Evolutionary conservation across 2,113 vertebrate species (phyloP).

Genomic region (Phalacrocorax carbo): DNA sequence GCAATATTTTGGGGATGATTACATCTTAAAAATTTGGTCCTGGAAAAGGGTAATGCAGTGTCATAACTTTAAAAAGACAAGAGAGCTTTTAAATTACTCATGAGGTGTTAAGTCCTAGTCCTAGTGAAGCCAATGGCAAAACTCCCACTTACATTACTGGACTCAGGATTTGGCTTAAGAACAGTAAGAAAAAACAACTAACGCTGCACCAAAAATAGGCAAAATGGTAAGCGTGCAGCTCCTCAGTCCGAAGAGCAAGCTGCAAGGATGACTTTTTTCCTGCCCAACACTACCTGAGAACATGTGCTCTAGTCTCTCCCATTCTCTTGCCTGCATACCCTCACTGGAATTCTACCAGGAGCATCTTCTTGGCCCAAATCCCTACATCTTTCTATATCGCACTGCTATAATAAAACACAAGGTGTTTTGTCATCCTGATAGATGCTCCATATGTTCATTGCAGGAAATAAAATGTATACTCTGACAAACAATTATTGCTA

Average conservation of each 20-base stretch:
- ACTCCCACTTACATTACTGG: background rate
- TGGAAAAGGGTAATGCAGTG: background rate
- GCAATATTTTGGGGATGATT: background rate
- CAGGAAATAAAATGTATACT: constrained; percentile 11
- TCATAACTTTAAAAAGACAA: background rate
- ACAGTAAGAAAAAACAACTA: background rate
- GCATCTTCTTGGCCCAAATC: background rate
- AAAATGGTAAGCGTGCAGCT: background rate
- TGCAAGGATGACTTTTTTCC: background rate
- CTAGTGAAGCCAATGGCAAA: background rate
- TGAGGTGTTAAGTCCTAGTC: background rate
- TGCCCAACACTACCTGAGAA: background rate
- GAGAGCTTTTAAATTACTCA: background rate
- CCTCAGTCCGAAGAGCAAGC: background rate
- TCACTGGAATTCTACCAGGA: background rate
- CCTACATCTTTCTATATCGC: background rate
- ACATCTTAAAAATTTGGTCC: background rate
- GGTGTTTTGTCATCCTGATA: constrained; percentile 14
- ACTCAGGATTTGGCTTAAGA: background rate
- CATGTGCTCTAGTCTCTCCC: background rate
- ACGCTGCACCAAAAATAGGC: background rate
- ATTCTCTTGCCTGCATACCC: background rate
- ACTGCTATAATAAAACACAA: background rate
- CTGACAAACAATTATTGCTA: constrained; percentile 21
- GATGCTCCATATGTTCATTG: background rate